A percentile compares a stretch with the other conserved stretches of the same genome.
Conservation (phyloP, 2,888 invertebrate genomes). For the Pollenia amentaria region DNA sequence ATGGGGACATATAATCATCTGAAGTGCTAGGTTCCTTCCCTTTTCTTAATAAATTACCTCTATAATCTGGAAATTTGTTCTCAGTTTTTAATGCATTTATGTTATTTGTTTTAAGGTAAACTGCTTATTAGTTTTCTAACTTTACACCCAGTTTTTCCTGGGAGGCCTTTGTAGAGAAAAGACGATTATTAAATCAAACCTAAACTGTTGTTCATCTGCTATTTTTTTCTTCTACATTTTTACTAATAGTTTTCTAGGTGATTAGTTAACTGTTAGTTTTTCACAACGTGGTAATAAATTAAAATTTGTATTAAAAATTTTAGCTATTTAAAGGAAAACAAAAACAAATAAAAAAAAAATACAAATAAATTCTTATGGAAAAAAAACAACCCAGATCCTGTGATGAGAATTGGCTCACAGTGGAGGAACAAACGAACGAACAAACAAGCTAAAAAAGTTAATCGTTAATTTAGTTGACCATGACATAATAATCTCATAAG, state of each 20-base stretch:
- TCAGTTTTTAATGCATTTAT: background rate
- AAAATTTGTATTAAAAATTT: slow-evolving; percentile 46
- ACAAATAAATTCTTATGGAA: slow-evolving; percentile 4
- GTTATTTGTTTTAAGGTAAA: slow-evolving; percentile 15
- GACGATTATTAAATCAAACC: slow-evolving; percentile 48
- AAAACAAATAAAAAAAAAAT: slow-evolving; percentile 18
- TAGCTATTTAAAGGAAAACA: background rate
- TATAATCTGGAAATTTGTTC: background rate
- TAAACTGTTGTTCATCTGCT: background rate
- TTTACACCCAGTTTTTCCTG: background rate
- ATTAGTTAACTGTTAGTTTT: slow-evolving; percentile 72
- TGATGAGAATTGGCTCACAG: slow-evolving; percentile 16
- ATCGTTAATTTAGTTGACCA: slow-evolving; percentile 74
- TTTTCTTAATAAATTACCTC: background rate
- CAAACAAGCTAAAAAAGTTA: slow-evolving; percentile 58
- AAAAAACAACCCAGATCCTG: slow-evolving; percentile 28
- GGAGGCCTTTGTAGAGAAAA: slow-evolving; percentile 33
- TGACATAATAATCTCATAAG: slow-evolving; percentile 77
- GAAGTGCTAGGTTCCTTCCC: background rate
- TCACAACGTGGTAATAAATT: slow-evolving; percentile 66
- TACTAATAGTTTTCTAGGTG: slow-evolving; percentile 53
- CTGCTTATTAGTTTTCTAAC: slow-evolving; percentile 15
- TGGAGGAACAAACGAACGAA: background rate
- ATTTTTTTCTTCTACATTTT: background rate
- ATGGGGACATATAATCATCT: too few relatives aligned